These are phyloP conservation scores for Anagyrus pseudococci DNA, from an alignment of 2,888 invertebrate species.

Conservation along the genomic window DNA sequence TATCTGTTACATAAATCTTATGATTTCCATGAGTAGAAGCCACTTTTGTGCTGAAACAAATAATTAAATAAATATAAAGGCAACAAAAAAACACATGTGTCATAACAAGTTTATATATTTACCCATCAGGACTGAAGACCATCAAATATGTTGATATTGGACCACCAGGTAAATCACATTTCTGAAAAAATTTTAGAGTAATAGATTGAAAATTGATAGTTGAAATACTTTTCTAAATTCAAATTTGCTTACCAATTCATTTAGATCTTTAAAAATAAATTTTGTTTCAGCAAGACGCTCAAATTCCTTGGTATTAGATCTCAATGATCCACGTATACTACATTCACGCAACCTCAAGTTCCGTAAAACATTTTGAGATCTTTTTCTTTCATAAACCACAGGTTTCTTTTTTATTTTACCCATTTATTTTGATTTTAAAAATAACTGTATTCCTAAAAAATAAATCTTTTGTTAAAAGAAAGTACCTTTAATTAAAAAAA, in stretches of 20 bases:
- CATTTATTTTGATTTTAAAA: slow-evolving; percentile 33
- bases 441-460: no score
- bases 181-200: slow-evolving; percentile 68
- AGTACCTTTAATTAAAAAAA: no score
- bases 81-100: slow-evolving; percentile 22
- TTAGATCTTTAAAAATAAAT: slow-evolving; percentile 67
- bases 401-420: slow-evolving; percentile 36
- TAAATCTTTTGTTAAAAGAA: no score
- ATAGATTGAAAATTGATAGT: no score
- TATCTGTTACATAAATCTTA: slow-evolving; percentile 83
- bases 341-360: slow-evolving; percentile 55
- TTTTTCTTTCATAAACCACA: slow-evolving; percentile 32
- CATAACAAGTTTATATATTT: slow-evolving; percentile 51
- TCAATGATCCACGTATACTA: slow-evolving; percentile 49
- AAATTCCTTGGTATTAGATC: slow-evolving; percentile 65
- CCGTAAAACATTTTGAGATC: slow-evolving; percentile 49
- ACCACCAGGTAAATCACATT: slow-evolving; percentile 75
- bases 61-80: no score
- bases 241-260: slow-evolving; percentile 68
- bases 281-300: slow-evolving; percentile 72
- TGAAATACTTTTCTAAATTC: no score
- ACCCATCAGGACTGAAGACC: slow-evolving; percentile 90
- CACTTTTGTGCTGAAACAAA: slow-evolving; percentile 71
- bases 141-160: slow-evolving; percentile 84
- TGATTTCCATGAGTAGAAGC: slow-evolving; percentile 92